phyloP scores from a whole-genome alignment of 1,140 invertebrate genomes.

The Conus betulinus region DNA sequence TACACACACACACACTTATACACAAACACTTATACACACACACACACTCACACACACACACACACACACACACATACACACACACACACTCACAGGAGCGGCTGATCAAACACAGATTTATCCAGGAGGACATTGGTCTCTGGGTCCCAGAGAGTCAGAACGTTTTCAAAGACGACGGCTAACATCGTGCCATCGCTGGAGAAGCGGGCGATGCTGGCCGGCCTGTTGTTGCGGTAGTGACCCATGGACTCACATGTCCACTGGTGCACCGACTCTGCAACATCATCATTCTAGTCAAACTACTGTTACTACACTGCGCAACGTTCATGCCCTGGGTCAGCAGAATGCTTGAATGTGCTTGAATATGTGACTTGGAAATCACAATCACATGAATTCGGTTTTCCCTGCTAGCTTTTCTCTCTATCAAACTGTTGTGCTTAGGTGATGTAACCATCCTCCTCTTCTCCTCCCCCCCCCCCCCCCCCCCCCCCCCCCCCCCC shows the following conservation, averaged over 20 bases:
- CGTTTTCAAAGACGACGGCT: conserved; percentile 83
- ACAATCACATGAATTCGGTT: too few species aligned
- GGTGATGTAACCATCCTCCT: too few species aligned
- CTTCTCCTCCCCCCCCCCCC: too few species aligned
- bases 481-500: too few species aligned
- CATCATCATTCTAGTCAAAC: too few species aligned
- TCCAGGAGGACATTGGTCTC: conserved; percentile 78
- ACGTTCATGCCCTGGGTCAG: too few species aligned
- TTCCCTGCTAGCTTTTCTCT: too few species aligned
- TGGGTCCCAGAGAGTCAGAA: conserved; percentile 83
- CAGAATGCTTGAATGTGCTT: too few species aligned
- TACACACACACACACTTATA: background rate
- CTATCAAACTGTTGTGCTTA: too few species aligned
- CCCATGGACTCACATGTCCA: conserved; percentile 84
- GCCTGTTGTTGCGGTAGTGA: conserved; percentile 79
- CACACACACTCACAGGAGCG: conserved; percentile 59
- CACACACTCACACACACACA: background rate
- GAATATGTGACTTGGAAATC: too few species aligned
- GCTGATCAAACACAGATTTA: conserved; percentile 66
- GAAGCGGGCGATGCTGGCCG: conserved; percentile 80
- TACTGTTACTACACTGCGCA: too few species aligned
- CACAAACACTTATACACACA: too few species aligned
- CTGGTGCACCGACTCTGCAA: conserved; percentile 34
- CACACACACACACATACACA: background rate
- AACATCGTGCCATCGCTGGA: conserved; percentile 87